Conservation (phyloP, 2,797 vertebrate species). For the Heterohyrax brucei region DNA sequence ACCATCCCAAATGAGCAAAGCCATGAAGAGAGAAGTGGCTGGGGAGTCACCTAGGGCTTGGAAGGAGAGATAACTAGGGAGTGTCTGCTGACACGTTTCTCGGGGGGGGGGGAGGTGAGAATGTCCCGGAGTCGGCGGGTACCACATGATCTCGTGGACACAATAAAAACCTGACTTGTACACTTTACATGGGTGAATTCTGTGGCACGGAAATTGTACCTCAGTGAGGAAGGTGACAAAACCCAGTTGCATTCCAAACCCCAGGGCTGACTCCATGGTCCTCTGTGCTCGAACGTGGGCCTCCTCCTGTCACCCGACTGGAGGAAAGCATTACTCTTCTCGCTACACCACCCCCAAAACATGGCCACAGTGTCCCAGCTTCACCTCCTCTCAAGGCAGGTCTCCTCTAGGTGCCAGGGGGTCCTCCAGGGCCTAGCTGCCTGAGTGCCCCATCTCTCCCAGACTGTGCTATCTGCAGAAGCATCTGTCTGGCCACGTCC, state of each 20-base stretch:
- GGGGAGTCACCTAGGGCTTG: accelerated
- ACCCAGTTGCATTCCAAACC: background rate
- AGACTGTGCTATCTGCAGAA: too few species aligned
- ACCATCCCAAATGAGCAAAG: too few species aligned
- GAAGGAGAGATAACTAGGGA: background rate
- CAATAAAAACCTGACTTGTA: background rate
- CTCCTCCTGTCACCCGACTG: background rate
- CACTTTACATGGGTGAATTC: too few species aligned
- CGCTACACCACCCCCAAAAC: accelerated
- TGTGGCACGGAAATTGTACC: accelerated
- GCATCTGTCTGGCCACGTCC: too few species aligned
- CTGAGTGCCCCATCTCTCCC: background rate
- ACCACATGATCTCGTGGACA: accelerated
- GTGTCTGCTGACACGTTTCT: background rate
- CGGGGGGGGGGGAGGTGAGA: background rate
- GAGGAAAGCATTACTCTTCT: background rate
- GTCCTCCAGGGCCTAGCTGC: background rate
- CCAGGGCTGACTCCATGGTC: accelerated
- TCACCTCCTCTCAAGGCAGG: accelerated
- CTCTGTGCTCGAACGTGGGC: background rate
- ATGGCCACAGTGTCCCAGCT: background rate
- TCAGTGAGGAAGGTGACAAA: background rate
- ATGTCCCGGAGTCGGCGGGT: background rate
- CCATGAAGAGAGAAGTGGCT: too few species aligned
- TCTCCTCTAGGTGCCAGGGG: accelerated